phyloP scores from a whole-genome alignment of 2,888 invertebrate genomes.

The Hemithea aestivaria region DNA sequence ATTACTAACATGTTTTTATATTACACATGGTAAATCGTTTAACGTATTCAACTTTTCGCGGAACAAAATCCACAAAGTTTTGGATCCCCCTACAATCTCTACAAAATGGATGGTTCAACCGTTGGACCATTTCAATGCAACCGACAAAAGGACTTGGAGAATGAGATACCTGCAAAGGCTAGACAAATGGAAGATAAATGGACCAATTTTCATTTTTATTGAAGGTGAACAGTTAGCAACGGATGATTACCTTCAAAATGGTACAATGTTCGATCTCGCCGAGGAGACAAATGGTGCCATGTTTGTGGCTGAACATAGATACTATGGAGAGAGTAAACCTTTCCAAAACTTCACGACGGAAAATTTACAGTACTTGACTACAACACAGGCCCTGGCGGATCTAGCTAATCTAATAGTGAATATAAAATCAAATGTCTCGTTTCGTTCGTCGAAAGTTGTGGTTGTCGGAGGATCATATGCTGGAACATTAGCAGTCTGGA shows the following conservation, averaged over 20 bases:
- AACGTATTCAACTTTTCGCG: slow-evolving; percentile 42
- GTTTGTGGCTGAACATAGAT: slow-evolving; percentile 60
- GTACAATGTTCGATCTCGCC: slow-evolving; percentile 55
- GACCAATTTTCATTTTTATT: slow-evolving; percentile 58
- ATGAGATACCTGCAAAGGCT: slow-evolving; percentile 62
- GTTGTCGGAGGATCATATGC: slow-evolving; percentile 66
- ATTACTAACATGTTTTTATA: slow-evolving; percentile 28
- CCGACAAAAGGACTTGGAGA: slow-evolving; percentile 48
- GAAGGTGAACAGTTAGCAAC: slow-evolving; percentile 56
- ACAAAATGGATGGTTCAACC: slow-evolving; percentile 56
- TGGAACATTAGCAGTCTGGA: slow-evolving; percentile 67
- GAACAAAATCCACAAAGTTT: slow-evolving; percentile 34
- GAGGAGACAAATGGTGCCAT: slow-evolving; percentile 64
- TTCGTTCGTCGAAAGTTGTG: slow-evolving; percentile 53
- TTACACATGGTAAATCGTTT: slow-evolving; percentile 34
- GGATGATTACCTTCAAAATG: slow-evolving; percentile 46
- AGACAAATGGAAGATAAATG: slow-evolving; percentile 47
- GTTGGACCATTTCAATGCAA: slow-evolving; percentile 55
- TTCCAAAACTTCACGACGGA: slow-evolving; percentile 41
- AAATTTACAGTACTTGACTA: slow-evolving; percentile 53
- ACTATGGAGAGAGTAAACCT: slow-evolving; percentile 63
- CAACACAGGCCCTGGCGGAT: slow-evolving; percentile 63
- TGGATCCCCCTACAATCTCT: slow-evolving; percentile 28
- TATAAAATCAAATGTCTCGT: slow-evolving; percentile 42
- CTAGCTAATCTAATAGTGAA: slow-evolving; percentile 42